phyloP scores from a whole-genome alignment of 2,888 invertebrate species.

The Oegoconia quadripuncta region DNA sequence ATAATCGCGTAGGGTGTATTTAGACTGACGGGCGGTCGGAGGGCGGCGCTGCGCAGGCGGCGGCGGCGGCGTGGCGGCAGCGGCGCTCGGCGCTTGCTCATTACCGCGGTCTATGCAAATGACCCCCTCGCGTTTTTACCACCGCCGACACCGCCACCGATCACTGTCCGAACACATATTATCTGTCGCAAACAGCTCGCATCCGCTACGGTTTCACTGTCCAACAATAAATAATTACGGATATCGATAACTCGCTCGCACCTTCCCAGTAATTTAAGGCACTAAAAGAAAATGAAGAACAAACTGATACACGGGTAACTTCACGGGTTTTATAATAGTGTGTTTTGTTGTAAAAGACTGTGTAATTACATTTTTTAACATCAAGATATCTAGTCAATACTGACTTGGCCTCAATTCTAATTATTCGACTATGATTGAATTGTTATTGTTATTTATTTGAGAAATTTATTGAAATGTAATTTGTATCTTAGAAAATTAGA shows the following conservation, averaged over 20 bases:
- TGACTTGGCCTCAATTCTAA: constrained; percentile 27
- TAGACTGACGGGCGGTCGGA: constrained; percentile 27
- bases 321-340: constrained; percentile 16
- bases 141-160: constrained; percentile 54
- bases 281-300: constrained; percentile 44
- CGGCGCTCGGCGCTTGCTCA: constrained; percentile 42
- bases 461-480: no score
- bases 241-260: constrained; percentile 59
- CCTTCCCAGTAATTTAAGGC: constrained; percentile 38
- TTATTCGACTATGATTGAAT: no score
- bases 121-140: constrained; percentile 67
- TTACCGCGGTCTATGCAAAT: constrained; percentile 74
- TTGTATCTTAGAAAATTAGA: no score
- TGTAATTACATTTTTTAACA: no score
- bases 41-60: constrained; percentile 24
- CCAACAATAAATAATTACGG: constrained; percentile 73
- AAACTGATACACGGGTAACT: constrained; percentile 28
- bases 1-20: constrained; percentile 38
- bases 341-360: neutral
- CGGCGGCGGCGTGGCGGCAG: constrained; percentile 23
- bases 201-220: constrained; percentile 64
- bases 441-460: no score
- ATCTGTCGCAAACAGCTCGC: constrained; percentile 69
- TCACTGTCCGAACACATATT: constrained; percentile 65
- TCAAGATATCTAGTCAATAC: constrained; percentile 29